Conservation (phyloP, 2,888 invertebrate species). For the Adela reaumurella region DNA sequence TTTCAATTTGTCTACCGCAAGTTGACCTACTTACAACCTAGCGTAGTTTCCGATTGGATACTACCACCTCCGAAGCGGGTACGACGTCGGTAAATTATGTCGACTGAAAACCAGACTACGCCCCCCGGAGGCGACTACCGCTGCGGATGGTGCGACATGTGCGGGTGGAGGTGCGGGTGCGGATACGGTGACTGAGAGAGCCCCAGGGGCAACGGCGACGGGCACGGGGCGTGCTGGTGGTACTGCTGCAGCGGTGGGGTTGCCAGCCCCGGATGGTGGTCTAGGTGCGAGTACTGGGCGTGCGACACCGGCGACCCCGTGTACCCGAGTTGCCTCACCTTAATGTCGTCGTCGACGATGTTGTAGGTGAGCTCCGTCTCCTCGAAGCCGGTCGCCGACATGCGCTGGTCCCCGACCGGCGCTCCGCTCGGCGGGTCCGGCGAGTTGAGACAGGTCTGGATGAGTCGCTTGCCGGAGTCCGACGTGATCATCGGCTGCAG, state of each 20-base stretch:
- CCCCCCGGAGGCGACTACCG: constrained; percentile 59
- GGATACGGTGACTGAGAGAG: constrained; percentile 50
- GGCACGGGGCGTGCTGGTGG: constrained; percentile 71
- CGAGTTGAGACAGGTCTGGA: constrained; percentile 97
- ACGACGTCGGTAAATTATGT: background rate
- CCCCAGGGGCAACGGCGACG: constrained; percentile 68
- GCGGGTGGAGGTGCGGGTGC: constrained; percentile 59
- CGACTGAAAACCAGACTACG: background rate
- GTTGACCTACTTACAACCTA: background rate
- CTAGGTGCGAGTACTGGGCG: constrained; percentile 66
- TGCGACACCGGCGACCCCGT: constrained; percentile 64
- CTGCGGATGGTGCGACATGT: constrained; percentile 77
- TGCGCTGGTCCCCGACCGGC: constrained; percentile 82
- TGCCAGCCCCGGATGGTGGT: constrained; percentile 62
- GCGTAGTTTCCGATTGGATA: background rate
- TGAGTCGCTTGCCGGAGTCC: constrained; percentile 93
- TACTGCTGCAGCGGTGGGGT: constrained; percentile 66
- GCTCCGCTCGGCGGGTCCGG: constrained; percentile 81
- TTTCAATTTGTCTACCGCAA: background rate
- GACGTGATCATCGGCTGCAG: constrained; percentile 99
- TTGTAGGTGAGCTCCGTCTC: constrained; percentile 97
- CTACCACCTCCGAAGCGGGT: background rate
- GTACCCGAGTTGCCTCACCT: constrained; percentile 96
- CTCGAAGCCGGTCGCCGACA: constrained; percentile 98
- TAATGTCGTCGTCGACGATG: constrained; percentile 92